phyloP scores from a whole-genome alignment of 2,113 vertebrate genomes.

The Emydocephalus ijimae region DNA sequence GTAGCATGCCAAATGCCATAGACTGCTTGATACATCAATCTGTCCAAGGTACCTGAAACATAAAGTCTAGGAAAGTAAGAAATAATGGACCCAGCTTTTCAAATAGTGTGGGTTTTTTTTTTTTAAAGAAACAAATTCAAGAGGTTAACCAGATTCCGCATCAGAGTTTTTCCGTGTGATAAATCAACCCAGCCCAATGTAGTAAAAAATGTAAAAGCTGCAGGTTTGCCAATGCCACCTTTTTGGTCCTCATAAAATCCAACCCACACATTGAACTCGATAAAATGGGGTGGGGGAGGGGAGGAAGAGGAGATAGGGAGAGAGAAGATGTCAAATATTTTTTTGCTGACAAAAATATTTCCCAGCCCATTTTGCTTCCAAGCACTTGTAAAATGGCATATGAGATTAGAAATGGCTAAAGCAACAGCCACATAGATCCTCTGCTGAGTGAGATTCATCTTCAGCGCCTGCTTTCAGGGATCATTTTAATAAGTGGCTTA shows the following conservation, averaged over 20 bases:
- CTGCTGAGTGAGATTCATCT: background rate
- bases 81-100: conserved; percentile 3
- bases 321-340: background rate
- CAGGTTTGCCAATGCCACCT: background rate
- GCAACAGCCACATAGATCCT: background rate
- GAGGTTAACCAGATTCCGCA: conserved; percentile 4
- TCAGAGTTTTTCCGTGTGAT: conserved; percentile 22
- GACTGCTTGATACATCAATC: conserved; percentile 1
- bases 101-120: background rate
- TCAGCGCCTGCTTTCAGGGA: background rate
- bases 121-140: background rate
- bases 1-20: conserved; percentile 8
- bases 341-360: background rate
- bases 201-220: background rate
- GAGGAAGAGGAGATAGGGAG: background rate
- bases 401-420: background rate
- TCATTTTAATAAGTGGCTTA: conserved; percentile 3
- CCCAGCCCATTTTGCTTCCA: background rate
- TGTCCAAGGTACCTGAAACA: background rate
- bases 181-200: conserved; percentile 33
- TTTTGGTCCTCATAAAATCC: background rate
- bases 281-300: background rate
- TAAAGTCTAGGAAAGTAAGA: conserved; percentile 11
- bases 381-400: background rate
- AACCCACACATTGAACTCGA: background rate